Evolutionary conservation across 1,140 invertebrate species (phyloP).

Genomic region (Cardiocondyla obscurior): DNA sequence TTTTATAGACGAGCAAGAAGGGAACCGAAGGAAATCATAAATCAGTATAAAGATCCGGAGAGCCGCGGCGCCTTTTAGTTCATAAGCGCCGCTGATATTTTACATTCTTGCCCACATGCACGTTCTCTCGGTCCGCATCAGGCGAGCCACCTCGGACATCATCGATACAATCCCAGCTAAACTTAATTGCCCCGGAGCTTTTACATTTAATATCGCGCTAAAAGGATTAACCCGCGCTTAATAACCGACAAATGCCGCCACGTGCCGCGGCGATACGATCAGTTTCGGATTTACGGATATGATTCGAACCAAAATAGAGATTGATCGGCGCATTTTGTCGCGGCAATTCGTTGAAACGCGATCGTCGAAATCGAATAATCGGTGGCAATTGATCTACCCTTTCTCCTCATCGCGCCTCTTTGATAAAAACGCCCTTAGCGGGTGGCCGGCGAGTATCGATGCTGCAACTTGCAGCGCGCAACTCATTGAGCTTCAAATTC

Average conservation of each 20-base stretch:
- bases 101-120: neutral
- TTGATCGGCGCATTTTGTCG: neutral
- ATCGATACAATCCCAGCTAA: neutral
- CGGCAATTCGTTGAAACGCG: slow-evolving; percentile 1
- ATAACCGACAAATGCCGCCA: slow-evolving; percentile 16
- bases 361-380: slow-evolving; percentile 13
- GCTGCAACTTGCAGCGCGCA: neutral
- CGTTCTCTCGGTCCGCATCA: neutral
- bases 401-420: neutral
- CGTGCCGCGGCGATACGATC: neutral
- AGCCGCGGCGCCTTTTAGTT: neutral
- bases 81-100: neutral
- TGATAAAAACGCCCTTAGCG: neutral
- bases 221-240: slow-evolving; percentile 24
- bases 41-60: slow-evolving; percentile 9
- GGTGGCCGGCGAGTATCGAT: neutral
- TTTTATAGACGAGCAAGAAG: neutral
- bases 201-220: slow-evolving; percentile 16
- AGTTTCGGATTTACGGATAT: slow-evolving; percentile 22
- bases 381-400: neutral
- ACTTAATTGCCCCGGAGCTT: neutral
- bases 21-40: neutral
- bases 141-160: neutral
- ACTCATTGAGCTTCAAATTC: neutral
- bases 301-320: neutral